A percentile compares a stretch with the other conserved stretches of the same genome.
Evolutionary conservation across 2,888 invertebrate species (phyloP).

Genomic region (Protophormia terraenovae): DNA sequence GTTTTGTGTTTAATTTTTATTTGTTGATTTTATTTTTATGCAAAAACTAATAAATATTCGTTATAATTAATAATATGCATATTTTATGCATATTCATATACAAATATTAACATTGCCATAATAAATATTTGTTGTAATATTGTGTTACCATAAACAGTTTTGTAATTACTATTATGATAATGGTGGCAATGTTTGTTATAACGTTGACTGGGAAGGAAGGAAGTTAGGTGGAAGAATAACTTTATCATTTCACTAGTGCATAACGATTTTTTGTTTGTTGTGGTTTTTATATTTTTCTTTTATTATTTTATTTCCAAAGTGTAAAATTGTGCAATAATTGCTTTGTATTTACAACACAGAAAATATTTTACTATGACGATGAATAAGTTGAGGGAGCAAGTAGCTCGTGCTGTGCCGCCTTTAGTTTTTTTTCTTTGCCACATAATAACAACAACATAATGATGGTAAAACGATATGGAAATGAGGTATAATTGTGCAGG

Average conservation of each 20-base stretch:
- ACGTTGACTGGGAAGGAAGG: conserved; percentile 31
- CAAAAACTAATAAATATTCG: conserved; percentile 10
- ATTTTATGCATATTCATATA: not conserved
- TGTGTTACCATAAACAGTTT: conserved; percentile 30
- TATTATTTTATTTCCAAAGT: not conserved
- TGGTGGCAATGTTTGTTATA: not conserved
- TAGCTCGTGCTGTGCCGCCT: conserved; percentile 50
- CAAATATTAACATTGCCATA: not conserved
- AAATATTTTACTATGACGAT: conserved; percentile 4
- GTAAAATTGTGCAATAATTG: conserved; percentile 24
- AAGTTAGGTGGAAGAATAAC: conserved; percentile 44
- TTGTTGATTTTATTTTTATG: not conserved
- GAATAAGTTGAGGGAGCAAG: conserved; percentile 18
- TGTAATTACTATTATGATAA: not conserved
- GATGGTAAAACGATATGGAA: conserved; percentile 23
- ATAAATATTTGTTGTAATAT: conserved; percentile 14
- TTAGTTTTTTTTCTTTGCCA: not conserved
- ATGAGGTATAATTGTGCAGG: conserved; percentile 9
- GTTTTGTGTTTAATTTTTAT: not conserved
- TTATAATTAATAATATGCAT: conserved; percentile 32
- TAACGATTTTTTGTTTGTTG: conserved; percentile 44
- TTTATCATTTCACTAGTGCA: conserved; percentile 59
- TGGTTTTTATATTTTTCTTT: too few relatives aligned
- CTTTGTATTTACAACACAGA: conserved; percentile 13
- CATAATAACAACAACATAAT: not conserved